Evolutionary conservation across 2,888 invertebrate species (phyloP).

Genomic region (Camptogramma bilineatum): DNA sequence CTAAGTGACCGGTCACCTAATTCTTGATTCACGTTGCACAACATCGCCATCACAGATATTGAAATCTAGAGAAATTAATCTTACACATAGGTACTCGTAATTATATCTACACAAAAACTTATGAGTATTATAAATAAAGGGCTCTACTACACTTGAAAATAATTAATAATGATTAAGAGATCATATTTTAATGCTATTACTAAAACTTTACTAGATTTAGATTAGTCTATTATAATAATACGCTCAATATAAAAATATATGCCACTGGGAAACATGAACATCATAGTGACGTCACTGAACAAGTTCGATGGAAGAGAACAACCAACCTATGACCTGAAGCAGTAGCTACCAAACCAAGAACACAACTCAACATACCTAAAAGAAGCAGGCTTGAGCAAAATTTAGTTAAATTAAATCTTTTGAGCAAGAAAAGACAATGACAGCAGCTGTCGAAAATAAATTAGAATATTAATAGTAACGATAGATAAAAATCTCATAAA

Average conservation of each 20-base stretch:
- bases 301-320: slow-evolving; percentile 51
- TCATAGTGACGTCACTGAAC: slow-evolving; percentile 60
- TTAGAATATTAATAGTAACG: slow-evolving; percentile 55
- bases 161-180: slow-evolving; percentile 86
- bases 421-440: slow-evolving; percentile 80
- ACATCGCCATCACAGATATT: slow-evolving; percentile 63
- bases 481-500: slow-evolving; percentile 57
- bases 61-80: slow-evolving; percentile 60
- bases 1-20: slow-evolving; percentile 43
- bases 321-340: slow-evolving; percentile 30
- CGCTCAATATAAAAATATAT: slow-evolving; percentile 75
- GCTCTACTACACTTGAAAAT: slow-evolving; percentile 77
- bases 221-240: slow-evolving; percentile 78
- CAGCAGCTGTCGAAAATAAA: slow-evolving; percentile 73
- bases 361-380: slow-evolving; percentile 42
- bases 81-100: slow-evolving; percentile 51
- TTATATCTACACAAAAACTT: slow-evolving; percentile 78
- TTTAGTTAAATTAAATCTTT: slow-evolving; percentile 78
- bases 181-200: slow-evolving; percentile 83
- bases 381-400: slow-evolving; percentile 78
- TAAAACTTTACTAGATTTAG: slow-evolving; percentile 79
- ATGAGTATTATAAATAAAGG: slow-evolving; percentile 85
- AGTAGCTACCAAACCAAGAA: slow-evolving; percentile 28
- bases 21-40: slow-evolving; percentile 45
- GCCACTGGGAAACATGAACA: slow-evolving; percentile 71